These are phyloP conservation scores for Blastomussa wellsi DNA, from an alignment of 92 coral and sea anemone genomes.

Conservation along the genomic window DNA sequence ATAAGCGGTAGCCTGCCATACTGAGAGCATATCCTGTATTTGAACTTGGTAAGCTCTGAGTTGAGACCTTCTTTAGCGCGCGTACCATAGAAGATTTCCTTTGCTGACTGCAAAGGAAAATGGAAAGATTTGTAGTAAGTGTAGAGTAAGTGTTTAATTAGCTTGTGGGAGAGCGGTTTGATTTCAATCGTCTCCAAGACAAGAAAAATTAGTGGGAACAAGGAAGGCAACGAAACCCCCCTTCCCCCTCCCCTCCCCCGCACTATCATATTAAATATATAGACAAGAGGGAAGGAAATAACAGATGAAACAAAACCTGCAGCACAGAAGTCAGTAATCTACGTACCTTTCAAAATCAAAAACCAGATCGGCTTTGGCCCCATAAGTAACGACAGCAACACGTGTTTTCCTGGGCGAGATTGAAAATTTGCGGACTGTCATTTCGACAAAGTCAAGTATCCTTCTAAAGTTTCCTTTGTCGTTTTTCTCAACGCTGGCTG, in stretches of 20 bases:
- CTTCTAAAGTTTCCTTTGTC: constrained; percentile 64
- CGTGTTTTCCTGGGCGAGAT: constrained; percentile 62
- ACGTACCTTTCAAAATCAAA: constrained; percentile 42
- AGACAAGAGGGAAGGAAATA: too few relatives aligned
- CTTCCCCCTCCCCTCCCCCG: too few relatives aligned
- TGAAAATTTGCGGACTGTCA: constrained; percentile 58
- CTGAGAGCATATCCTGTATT: constrained; percentile 31
- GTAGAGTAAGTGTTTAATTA: neutral
- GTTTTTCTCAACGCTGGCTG: constrained; percentile 50
- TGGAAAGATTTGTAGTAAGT: neutral
- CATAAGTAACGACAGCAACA: constrained; percentile 60
- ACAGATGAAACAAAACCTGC: neutral
- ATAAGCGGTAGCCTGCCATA: constrained; percentile 22
- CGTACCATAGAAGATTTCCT: neutral
- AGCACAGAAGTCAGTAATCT: neutral
- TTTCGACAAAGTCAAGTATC: constrained; percentile 63
- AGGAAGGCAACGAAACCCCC: too few relatives aligned
- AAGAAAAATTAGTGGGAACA: too few relatives aligned
- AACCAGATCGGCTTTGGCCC: constrained; percentile 34
- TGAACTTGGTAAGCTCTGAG: constrained; percentile 22
- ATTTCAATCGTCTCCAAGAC: too few relatives aligned
- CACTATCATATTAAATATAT: too few relatives aligned
- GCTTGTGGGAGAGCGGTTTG: neutral
- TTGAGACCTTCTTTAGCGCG: constrained; percentile 15
- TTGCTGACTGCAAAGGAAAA: constrained; percentile 3